These are phyloP conservation scores for Sus scrofa DNA, from an alignment of 2,113 vertebrate species.

Conservation along the genomic window DNA sequence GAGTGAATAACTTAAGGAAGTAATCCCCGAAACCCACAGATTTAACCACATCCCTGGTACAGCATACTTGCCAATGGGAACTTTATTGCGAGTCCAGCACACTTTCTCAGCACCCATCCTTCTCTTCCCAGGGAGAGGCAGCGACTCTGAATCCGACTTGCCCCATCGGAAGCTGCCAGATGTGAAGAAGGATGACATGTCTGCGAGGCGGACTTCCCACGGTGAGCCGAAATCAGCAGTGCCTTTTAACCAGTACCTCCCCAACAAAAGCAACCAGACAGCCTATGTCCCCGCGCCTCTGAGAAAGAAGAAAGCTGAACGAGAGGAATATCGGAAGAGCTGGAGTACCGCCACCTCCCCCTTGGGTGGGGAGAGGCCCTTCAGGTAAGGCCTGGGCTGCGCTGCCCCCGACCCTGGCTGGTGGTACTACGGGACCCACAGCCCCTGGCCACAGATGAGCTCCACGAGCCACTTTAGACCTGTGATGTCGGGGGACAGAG, in stretches of 20 bases:
- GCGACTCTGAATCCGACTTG: constrained; percentile 96
- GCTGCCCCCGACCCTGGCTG: too few species aligned
- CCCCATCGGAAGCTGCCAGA: constrained; percentile 95
- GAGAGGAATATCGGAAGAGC: constrained; percentile 93
- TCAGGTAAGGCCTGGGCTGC: constrained; percentile 90
- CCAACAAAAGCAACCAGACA: constrained; percentile 97
- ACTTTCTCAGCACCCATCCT: neutral
- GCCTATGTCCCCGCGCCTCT: constrained; percentile 93
- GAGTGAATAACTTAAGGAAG: constrained; percentile 9
- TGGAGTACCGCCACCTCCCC: constrained; percentile 97
- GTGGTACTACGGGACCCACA: rapidly evolving
- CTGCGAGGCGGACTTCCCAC: constrained; percentile 93
- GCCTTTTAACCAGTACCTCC: constrained; percentile 99
- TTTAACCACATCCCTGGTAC: neutral
- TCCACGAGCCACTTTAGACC: neutral
- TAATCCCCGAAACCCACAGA: neutral
- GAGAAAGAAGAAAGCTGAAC: constrained; percentile 91
- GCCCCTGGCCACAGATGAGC: neutral
- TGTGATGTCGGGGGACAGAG: too few species aligned
- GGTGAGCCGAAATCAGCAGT: constrained; percentile 94
- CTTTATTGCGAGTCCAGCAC: neutral
- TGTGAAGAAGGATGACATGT: constrained; percentile 98
- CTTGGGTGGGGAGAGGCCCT: constrained; percentile 93
- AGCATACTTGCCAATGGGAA: neutral
- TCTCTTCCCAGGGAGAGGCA: constrained; percentile 92